These are phyloP conservation scores for Ageneiosus marmoratus DNA, from an alignment of 2,113 vertebrate genomes.

Conservation along the genomic window DNA sequence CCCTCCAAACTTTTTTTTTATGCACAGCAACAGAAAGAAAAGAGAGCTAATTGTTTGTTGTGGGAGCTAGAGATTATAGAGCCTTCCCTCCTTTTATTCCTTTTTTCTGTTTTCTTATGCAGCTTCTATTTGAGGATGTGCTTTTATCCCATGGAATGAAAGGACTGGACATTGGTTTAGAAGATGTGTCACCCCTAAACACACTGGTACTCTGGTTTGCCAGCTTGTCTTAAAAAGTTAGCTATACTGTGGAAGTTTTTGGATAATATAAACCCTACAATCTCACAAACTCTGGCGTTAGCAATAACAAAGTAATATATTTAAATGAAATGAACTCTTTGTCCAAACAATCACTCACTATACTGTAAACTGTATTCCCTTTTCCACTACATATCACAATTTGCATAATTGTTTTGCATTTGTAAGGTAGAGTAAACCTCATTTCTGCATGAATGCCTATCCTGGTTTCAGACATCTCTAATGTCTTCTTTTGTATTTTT, in stretches of 20 bases:
- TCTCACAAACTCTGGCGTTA: background rate
- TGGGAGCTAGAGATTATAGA: constrained; percentile 58
- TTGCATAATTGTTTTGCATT: background rate
- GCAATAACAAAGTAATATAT: background rate
- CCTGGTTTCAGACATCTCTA: background rate
- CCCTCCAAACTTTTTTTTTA: constrained; percentile 51
- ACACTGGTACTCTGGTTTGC: background rate
- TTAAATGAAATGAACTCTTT: background rate
- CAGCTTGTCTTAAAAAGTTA: constrained; percentile 8
- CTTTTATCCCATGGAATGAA: constrained; percentile 48
- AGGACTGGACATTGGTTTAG: constrained; percentile 39
- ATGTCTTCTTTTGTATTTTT: background rate
- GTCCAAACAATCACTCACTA: background rate
- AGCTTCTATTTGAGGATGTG: constrained; percentile 44
- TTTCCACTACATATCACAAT: background rate
- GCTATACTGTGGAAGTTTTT: background rate
- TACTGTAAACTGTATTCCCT: background rate
- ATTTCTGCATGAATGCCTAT: background rate
- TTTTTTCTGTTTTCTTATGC: constrained; percentile 27
- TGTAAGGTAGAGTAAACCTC: background rate
- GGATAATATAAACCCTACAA: background rate
- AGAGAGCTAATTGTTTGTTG: constrained; percentile 63
- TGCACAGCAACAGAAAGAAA: constrained; percentile 49
- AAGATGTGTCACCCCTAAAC: constrained; percentile 23
- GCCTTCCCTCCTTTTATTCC: constrained; percentile 31